These are phyloP conservation scores for Catonia carolina DNA, from an alignment of 2,888 invertebrate genomes.

Conservation along the genomic window DNA sequence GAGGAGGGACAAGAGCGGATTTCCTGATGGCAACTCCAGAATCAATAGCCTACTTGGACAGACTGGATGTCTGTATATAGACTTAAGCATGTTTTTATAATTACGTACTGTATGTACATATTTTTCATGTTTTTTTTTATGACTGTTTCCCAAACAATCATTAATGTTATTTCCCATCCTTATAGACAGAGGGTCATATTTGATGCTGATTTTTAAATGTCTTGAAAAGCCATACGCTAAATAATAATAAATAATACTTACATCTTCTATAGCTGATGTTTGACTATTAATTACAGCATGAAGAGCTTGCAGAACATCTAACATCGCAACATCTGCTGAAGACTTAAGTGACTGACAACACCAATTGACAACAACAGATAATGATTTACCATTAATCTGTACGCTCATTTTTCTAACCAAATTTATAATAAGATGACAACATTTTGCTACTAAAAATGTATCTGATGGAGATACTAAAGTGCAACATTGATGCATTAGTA, in stretches of 20 bases:
- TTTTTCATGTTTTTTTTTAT: too few species aligned
- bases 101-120: too few species aligned
- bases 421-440: conserved; percentile 51
- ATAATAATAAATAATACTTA: conserved; percentile 14
- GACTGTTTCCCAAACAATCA: too few species aligned
- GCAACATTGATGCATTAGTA: conserved; percentile 31
- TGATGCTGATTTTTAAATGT: too few species aligned
- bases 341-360: conserved; percentile 40
- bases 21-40: too few species aligned
- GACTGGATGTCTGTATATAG: too few species aligned
- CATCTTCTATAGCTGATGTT: conserved; percentile 28
- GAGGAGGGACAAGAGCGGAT: too few species aligned
- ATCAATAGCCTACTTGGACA: too few species aligned
- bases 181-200: too few species aligned
- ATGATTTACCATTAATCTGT: conserved; percentile 40
- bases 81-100: too few species aligned
- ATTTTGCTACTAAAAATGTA: conserved; percentile 50
- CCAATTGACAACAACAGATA: conserved; percentile 40
- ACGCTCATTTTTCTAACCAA: conserved; percentile 48
- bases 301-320: conserved; percentile 42
- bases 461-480: conserved; percentile 43
- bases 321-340: conserved; percentile 36
- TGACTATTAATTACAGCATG: conserved; percentile 41
- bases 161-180: too few species aligned
- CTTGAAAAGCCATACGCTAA: too few species aligned